Conservation (phyloP, 92 coral and sea anemone species). For the Epizoanthus ramosus region DNA sequence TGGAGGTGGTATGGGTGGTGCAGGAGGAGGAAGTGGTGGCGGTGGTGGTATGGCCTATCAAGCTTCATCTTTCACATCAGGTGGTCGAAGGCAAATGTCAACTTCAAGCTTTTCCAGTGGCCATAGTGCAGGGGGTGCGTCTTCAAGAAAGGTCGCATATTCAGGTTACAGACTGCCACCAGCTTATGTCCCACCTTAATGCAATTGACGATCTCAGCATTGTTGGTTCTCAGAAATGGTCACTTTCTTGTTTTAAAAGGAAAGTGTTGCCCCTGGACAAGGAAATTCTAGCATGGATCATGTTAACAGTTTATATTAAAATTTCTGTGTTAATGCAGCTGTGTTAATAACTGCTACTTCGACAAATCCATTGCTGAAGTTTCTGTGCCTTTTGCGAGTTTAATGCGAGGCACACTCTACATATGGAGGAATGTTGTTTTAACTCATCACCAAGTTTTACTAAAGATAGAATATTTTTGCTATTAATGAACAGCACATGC, state of each 20-base stretch:
- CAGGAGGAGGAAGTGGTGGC: conserved; percentile 46
- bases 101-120: conserved; percentile 55
- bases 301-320: not conserved
- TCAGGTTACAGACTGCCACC: conserved; percentile 98
- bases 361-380: conserved; percentile 2
- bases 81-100: conserved; percentile 41
- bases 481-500: conserved; percentile 1
- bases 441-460: not conserved
- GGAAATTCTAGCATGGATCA: conserved; percentile 2
- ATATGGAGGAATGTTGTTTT: not conserved
- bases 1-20: conserved; percentile 45
- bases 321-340: not conserved
- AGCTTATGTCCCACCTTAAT: conserved; percentile 96
- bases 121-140: conserved; percentile 55
- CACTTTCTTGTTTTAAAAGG: conserved; percentile 6
- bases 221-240: not conserved
- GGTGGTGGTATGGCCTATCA: conserved; percentile 70
- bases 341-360: conserved; percentile 1
- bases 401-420: not conserved
- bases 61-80: conserved; percentile 67
- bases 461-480: conserved; percentile 26
- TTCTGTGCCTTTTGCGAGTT: not conserved
- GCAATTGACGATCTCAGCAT: not conserved
- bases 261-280: not conserved
- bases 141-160: conserved; percentile 72